These are phyloP conservation scores for Sericinus montela DNA, from an alignment of 2,888 invertebrate species.

Conservation along the genomic window DNA sequence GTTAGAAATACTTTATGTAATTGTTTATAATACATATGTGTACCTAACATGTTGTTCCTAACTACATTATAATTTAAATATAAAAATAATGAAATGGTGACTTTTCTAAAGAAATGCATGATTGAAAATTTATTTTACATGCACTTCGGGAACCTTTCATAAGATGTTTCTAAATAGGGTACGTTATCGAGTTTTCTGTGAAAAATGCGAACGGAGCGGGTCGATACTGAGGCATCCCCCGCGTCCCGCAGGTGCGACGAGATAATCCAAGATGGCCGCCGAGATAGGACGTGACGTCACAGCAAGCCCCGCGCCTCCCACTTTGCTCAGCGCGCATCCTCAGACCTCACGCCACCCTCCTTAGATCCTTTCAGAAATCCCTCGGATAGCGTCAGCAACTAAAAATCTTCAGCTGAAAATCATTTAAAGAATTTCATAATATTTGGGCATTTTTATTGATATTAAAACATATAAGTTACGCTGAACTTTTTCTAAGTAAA, in stretches of 20 bases:
- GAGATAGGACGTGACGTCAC: slow-evolving; percentile 80
- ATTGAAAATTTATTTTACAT: background rate
- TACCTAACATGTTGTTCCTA: no score
- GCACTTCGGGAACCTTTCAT: background rate
- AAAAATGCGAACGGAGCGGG: slow-evolving; percentile 70
- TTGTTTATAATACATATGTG: no score
- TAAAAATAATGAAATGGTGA: no score
- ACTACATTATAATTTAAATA: no score
- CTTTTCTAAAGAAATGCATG: no score
- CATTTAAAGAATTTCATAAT: no score
- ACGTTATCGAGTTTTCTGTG: slow-evolving; percentile 39
- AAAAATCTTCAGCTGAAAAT: background rate
- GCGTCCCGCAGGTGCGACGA: slow-evolving; percentile 77
- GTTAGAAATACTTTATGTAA: no score
- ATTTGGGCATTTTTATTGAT: no score
- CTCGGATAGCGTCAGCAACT: slow-evolving; percentile 47
- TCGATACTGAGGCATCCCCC: slow-evolving; percentile 61
- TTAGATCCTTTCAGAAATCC: slow-evolving; percentile 77
- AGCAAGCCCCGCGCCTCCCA: slow-evolving; percentile 49
- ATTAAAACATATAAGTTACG: no score
- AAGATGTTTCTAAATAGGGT: slow-evolving; percentile 20
- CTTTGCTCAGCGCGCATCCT: slow-evolving; percentile 54
- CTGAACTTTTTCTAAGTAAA: no score
- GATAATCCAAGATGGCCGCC: slow-evolving; percentile 80
- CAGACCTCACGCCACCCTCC: slow-evolving; percentile 69